phyloP scores from a whole-genome alignment of 2,888 invertebrate genomes.

The Netelia virgata region DNA sequence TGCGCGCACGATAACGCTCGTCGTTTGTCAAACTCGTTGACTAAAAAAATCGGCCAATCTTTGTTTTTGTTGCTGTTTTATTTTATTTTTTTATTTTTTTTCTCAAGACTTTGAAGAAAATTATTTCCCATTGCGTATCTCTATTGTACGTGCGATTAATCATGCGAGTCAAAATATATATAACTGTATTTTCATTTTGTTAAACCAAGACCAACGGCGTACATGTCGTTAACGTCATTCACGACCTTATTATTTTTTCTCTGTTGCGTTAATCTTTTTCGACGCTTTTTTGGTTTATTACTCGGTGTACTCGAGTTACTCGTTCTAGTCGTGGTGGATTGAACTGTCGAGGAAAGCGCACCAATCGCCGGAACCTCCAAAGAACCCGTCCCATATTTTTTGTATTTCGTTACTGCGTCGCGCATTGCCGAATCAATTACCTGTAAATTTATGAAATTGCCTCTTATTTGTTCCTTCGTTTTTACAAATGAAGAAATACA shows the following conservation, averaged over 20 bases:
- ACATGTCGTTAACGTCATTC: constrained; percentile 78
- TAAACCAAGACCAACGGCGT: constrained; percentile 79
- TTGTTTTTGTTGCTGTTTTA: not conserved
- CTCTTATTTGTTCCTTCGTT: constrained; percentile 27
- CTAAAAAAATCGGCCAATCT: not conserved
- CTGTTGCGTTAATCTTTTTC: constrained; percentile 71
- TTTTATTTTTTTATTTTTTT: not conserved
- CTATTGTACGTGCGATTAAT: constrained; percentile 9
- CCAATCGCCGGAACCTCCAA: constrained; percentile 70
- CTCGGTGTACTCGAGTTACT: constrained; percentile 66
- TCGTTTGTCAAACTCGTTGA: constrained; percentile 17
- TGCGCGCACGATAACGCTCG: not conserved
- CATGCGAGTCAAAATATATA: not conserved
- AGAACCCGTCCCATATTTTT: constrained; percentile 71
- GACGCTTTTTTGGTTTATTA: constrained; percentile 68
- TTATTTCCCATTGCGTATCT: constrained; percentile 23
- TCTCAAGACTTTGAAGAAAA: not conserved
- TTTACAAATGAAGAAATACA: not conserved
- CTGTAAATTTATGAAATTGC: constrained; percentile 64
- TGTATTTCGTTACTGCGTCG: constrained; percentile 79
- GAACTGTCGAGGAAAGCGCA: constrained; percentile 67
- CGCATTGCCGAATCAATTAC: constrained; percentile 77
- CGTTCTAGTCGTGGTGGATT: constrained; percentile 57
- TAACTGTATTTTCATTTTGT: constrained; percentile 69
- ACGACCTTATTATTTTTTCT: constrained; percentile 75